Conservation (phyloP, 1,140 invertebrate genomes). For the Heliconius eleuchia region DNA sequence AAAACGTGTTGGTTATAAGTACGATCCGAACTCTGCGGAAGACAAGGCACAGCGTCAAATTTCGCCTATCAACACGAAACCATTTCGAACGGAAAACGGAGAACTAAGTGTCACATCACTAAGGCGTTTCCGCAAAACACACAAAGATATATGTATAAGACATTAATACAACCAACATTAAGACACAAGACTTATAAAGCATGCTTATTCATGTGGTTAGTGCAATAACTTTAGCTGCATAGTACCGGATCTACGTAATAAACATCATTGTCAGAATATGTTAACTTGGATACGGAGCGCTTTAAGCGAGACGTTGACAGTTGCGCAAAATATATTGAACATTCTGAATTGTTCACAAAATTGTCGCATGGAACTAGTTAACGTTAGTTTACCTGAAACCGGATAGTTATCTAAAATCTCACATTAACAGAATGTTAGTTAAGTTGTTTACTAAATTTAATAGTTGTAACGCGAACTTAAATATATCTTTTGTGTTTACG, state of each 20-base stretch:
- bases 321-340: constrained; percentile 9
- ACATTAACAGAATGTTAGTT: neutral
- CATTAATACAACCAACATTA: neutral
- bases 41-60: too few relatives aligned
- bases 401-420: neutral
- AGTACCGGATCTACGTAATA: constrained; percentile 21
- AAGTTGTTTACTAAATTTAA: neutral
- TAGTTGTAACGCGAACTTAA: too few relatives aligned
- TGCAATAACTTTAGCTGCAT: neutral
- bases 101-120: too few relatives aligned
- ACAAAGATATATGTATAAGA: neutral
- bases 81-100: too few relatives aligned
- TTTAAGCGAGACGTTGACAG: constrained; percentile 15
- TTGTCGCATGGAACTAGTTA: neutral
- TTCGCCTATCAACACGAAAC: too few relatives aligned
- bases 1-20: too few relatives aligned
- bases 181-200: neutral
- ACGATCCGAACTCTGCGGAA: too few relatives aligned
- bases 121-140: too few relatives aligned
- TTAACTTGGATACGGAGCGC: constrained; percentile 15
- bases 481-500: too few relatives aligned
- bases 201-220: constrained; percentile 10
- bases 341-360: constrained; percentile 7
- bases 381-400: neutral
- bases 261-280: constrained; percentile 23